Evolutionary conservation across 1,140 invertebrate genomes (phyloP), one percentile per base, ranked within the genome.

Genomic region (Brachionus plicatilis): DNA sequence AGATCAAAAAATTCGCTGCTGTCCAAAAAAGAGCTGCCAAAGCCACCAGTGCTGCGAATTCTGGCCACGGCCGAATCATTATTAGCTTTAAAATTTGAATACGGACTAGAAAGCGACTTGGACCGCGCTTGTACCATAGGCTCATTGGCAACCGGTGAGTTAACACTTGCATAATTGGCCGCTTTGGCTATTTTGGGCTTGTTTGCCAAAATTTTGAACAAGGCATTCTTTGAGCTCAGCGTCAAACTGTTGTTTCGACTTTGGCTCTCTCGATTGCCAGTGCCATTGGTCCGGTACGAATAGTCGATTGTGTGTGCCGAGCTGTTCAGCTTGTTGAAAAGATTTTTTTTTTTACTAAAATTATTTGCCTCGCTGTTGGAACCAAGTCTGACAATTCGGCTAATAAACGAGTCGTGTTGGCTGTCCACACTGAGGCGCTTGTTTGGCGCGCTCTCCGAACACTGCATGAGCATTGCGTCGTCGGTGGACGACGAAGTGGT

Each of bases 271-370:
- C 72, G 17, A 6, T 6, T 27, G 27, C 11, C 12, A 4, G 47
- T 11, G 11, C 45, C 33, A 24, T 76, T 76, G 3, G 72, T 0
- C 12, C 27, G 17, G 43, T 76, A 76, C 17, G 72, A 76, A 50
- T 47, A 76, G 14, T 76, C 72, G 27, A 76, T 50, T 12, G 20
- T 50, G 27, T 76, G 41, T 3, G 45, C 43, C 20, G 72, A 76
- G 20, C 27, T 76, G 43, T 76, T 76, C 24, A 76, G 12, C 47
- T 76, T 76, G n/a, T 76, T 76, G 33, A 76, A 76, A 17, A 76
- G 27, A 29, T 47, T 76, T 47, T 76, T 76, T 50, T 76, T 76
- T 50, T 76, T 76, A 76, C 43, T 76, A 50, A 50, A 76, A 50
- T 50, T 50, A n/a, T 37, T 37, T n/a, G 43, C 27, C 0, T 76